Conservation (phyloP, 2,888 invertebrate species). For the Therioaphis trifolii region DNA sequence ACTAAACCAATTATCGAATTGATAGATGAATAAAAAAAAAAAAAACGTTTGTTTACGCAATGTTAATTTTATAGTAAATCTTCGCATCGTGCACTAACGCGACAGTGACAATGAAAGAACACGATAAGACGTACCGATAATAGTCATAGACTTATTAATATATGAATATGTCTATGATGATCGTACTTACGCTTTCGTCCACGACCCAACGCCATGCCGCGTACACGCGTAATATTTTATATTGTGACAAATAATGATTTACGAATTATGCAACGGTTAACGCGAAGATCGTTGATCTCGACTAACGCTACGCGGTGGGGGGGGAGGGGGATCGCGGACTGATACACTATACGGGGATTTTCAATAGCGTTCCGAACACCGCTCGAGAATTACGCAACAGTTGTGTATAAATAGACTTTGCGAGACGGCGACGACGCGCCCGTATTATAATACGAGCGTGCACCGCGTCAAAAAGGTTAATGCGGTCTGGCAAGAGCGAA, state of each 20-base stretch:
- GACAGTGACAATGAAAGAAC: not conserved
- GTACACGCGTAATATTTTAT: too few relatives aligned
- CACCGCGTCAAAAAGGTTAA: not conserved
- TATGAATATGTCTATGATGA: not conserved
- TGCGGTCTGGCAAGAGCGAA: not conserved
- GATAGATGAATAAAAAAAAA: too few relatives aligned
- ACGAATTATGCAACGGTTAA: not conserved
- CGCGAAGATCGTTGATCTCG: not conserved
- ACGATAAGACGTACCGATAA: too few relatives aligned
- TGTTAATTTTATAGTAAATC: too few relatives aligned
- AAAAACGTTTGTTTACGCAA: too few relatives aligned
- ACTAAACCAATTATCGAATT: too few relatives aligned
- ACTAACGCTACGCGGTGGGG: not conserved
- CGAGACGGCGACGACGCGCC: not conserved
- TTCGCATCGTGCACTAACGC: not conserved
- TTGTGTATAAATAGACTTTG: conserved; percentile 21
- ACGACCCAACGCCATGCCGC: not conserved
- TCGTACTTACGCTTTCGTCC: not conserved
- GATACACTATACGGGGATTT: not conserved
- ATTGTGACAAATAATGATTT: too few relatives aligned
- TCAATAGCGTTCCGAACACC: not conserved
- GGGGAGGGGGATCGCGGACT: not conserved
- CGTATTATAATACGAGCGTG: not conserved
- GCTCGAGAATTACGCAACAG: conserved; percentile 33
- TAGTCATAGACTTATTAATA: too few relatives aligned